Conservation (phyloP, 2,797 vertebrate genomes). For the Tenualosa ilisha region DNA sequence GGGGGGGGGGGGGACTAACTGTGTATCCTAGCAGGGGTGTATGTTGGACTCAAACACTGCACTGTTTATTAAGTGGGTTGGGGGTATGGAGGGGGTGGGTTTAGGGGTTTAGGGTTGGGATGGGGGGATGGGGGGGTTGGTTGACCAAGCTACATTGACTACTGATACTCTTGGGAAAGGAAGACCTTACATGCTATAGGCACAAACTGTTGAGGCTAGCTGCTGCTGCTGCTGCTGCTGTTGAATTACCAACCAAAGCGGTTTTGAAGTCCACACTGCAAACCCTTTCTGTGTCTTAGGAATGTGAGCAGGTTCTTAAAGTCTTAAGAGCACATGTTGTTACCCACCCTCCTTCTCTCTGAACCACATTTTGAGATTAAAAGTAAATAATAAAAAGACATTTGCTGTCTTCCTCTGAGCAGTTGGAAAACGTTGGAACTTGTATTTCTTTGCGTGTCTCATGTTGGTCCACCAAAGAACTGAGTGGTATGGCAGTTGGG, state of each 20-base stretch:
- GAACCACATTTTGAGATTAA: constrained; percentile 23
- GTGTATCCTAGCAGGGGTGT: constrained; percentile 60
- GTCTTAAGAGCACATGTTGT: constrained; percentile 50
- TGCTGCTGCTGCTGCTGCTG: constrained; percentile 60
- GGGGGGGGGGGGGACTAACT: constrained; percentile 45
- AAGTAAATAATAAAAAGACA: constrained; percentile 31
- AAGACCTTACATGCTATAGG: constrained; percentile 61
- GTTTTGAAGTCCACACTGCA: constrained; percentile 63
- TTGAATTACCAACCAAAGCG: constrained; percentile 76
- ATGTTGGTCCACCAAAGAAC: constrained; percentile 57
- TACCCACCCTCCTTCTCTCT: constrained; percentile 29
- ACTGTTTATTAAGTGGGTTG: constrained; percentile 56
- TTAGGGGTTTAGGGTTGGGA: constrained; percentile 38
- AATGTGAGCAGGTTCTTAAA: constrained; percentile 42
- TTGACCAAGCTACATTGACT: constrained; percentile 74
- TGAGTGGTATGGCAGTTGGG: constrained; percentile 59
- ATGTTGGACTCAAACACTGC: constrained; percentile 57
- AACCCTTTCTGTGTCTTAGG: constrained; percentile 55
- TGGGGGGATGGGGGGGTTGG: not conserved
- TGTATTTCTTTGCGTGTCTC: constrained; percentile 44
- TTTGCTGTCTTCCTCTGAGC: constrained; percentile 20
- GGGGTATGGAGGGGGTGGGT: constrained; percentile 21
- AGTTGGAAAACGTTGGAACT: constrained; percentile 52
- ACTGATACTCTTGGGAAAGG: constrained; percentile 76
- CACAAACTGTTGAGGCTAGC: constrained; percentile 64